phyloP scores from a whole-genome alignment of 2,888 invertebrate genomes.

The Amphimallon solstitiale region DNA sequence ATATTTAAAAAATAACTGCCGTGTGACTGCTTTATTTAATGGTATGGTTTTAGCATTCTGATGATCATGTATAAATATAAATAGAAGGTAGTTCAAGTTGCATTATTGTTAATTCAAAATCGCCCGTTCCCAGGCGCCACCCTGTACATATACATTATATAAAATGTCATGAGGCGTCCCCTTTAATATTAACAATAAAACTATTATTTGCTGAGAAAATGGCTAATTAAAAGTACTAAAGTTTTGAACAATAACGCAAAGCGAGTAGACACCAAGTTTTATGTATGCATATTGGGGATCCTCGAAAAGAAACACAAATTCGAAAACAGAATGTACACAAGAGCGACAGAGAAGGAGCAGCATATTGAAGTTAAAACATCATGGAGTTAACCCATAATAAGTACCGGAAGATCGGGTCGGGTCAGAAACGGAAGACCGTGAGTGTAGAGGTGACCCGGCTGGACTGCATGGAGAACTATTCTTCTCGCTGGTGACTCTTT shows the following conservation, averaged over 20 bases:
- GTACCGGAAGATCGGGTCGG: conserved; percentile 46
- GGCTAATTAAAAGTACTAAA: conserved; percentile 26
- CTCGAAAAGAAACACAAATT: conserved; percentile 1
- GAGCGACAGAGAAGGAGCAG: background rate
- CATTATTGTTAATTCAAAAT: no score
- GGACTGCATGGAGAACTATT: background rate
- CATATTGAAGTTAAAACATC: conserved; percentile 26
- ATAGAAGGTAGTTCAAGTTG: no score
- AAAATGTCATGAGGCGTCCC: no score
- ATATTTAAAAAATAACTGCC: no score
- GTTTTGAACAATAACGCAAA: conserved; percentile 16
- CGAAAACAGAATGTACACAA: background rate
- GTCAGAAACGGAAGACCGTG: conserved; percentile 44
- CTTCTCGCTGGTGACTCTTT: conserved; percentile 20
- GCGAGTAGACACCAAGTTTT: conserved; percentile 11
- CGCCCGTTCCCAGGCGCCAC: no score
- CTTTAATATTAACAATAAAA: no score
- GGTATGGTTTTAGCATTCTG: no score
- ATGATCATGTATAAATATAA: no score
- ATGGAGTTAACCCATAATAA: conserved; percentile 45
- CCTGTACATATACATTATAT: no score
- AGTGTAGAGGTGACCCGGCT: conserved; percentile 41
- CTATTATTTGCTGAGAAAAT: background rate
- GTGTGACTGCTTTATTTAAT: no score
- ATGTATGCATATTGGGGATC: conserved; percentile 13